These are phyloP conservation scores for Umimayanthus chanpuru DNA, from an alignment of 92 coral and sea anemone species.

Conservation along the genomic window DNA sequence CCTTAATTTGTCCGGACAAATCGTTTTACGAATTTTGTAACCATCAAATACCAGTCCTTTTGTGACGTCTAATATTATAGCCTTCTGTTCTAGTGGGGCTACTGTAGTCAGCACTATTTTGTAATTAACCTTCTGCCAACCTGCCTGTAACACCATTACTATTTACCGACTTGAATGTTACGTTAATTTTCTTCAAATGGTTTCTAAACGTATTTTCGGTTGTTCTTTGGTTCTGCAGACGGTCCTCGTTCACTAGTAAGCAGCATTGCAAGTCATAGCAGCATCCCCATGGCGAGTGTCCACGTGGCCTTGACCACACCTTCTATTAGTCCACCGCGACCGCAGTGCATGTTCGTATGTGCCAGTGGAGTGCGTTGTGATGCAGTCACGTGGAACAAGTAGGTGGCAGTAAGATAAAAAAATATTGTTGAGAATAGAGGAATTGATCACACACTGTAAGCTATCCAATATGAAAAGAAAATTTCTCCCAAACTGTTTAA, in stretches of 20 bases:
- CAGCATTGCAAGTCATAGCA: constrained; percentile 1
- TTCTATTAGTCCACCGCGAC: constrained; percentile 34
- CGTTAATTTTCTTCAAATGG: neutral
- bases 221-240: neutral
- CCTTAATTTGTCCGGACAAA: too few species aligned
- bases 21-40: too few species aligned
- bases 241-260: neutral
- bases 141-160: too few species aligned
- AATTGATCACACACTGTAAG: too few species aligned
- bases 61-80: too few species aligned
- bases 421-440: neutral
- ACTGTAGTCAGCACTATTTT: too few species aligned
- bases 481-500: too few species aligned
- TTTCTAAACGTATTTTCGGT: neutral
- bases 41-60: too few species aligned
- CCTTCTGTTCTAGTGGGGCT: too few species aligned
- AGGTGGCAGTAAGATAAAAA: neutral
- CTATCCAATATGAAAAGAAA: too few species aligned
- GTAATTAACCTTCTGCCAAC: too few species aligned
- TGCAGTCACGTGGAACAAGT: constrained; percentile 70
- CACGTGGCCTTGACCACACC: constrained; percentile 9
- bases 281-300: neutral
- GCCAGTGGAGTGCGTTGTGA: constrained; percentile 78
- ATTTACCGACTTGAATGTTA: neutral
- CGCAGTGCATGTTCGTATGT: constrained; percentile 76